Evolutionary conservation across 2,113 vertebrate genomes (phyloP).

Genomic region (Addax nasomaculatus): DNA sequence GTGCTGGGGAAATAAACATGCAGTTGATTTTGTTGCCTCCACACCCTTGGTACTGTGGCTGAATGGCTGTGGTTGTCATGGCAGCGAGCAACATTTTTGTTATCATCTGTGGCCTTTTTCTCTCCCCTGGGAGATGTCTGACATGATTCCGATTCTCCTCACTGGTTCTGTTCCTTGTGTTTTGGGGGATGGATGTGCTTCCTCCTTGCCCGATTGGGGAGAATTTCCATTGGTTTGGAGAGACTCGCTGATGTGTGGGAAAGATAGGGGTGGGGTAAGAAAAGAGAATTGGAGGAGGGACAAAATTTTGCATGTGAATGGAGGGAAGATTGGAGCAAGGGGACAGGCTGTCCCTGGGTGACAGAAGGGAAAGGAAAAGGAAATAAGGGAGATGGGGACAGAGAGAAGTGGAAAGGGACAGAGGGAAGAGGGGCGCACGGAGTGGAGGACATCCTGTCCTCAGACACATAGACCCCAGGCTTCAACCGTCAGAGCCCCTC

Average conservation of each 20-base stretch:
- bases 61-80: slow-evolving; percentile 47
- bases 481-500: fast-evolving
- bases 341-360: background rate
- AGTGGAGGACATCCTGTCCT: background rate
- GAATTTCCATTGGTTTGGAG: background rate
- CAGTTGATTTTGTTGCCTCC: background rate
- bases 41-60: background rate
- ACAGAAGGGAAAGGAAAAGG: background rate
- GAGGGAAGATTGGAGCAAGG: background rate
- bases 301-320: background rate
- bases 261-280: background rate
- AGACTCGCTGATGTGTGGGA: background rate
- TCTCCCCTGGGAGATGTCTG: background rate
- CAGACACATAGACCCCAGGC: fast-evolving
- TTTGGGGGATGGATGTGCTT: background rate
- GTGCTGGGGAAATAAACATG: background rate
- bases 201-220: background rate
- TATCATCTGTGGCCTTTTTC: background rate
- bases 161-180: background rate
- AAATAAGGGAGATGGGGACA: background rate
- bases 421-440: fast-evolving
- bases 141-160: background rate
- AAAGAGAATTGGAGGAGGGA: background rate
- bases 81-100: background rate
- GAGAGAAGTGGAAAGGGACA: background rate